Evolutionary conservation across 2,113 vertebrate genomes (phyloP).

Genomic region (Nesospiza acunhae): DNA sequence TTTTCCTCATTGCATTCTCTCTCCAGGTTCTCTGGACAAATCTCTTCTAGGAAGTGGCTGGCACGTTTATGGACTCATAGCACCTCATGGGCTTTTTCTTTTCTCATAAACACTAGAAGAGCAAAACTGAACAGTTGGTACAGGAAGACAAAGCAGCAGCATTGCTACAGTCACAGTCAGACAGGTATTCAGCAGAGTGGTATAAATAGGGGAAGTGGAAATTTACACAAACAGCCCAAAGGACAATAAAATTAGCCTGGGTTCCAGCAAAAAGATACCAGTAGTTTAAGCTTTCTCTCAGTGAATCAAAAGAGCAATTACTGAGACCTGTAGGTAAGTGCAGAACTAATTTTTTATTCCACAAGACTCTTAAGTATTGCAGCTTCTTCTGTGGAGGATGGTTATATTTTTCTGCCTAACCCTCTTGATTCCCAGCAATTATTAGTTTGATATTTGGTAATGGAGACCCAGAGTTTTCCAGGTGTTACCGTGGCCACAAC

Average conservation of each 20-base stretch:
- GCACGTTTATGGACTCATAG: conserved; percentile 72
- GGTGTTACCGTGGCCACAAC: neutral
- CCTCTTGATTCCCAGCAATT: neutral
- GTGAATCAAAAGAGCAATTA: neutral
- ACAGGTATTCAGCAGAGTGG: neutral
- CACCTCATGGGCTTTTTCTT: conserved; percentile 54
- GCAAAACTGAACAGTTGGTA: neutral
- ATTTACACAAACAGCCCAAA: neutral
- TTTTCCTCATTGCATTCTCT: conserved; percentile 82
- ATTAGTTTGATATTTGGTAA: neutral
- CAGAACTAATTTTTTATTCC: neutral
- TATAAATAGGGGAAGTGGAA: neutral
- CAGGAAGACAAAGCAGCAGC: neutral
- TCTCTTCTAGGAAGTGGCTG: conserved; percentile 80
- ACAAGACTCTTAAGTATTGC: neutral
- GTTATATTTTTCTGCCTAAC: neutral
- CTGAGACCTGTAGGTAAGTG: neutral
- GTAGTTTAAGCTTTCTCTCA: neutral
- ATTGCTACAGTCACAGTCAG: neutral
- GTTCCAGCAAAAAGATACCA: neutral
- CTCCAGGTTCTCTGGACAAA: conserved; percentile 80
- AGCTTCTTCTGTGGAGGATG: neutral
- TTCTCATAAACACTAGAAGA: conserved; percentile 74
- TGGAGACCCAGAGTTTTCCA: neutral
- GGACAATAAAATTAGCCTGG: neutral